Percentiles rank a stretch among this genome's conserved stretches.
Conservation (phyloP, 2,888 invertebrate genomes). For the Patella depressa region DNA sequence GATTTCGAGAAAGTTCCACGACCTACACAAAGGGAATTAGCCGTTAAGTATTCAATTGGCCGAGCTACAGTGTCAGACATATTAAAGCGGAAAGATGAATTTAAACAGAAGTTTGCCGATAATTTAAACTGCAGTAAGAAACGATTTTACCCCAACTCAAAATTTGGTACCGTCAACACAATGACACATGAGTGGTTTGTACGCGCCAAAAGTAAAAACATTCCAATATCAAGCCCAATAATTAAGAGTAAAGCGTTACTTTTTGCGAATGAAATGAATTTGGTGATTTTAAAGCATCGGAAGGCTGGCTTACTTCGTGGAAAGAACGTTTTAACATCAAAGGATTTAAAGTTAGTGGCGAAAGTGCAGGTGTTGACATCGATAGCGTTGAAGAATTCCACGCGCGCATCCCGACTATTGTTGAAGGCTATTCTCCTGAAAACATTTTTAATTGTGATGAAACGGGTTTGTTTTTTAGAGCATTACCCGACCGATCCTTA, state of each 20-base stretch:
- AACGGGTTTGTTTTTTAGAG: too few species aligned
- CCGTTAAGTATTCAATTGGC: not conserved
- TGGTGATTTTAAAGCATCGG: not conserved
- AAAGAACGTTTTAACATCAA: too few species aligned
- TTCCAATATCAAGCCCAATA: not conserved
- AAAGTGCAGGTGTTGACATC: too few species aligned
- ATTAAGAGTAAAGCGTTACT: not conserved
- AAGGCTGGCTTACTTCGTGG: not conserved
- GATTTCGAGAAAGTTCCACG: not conserved
- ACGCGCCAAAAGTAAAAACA: not conserved
- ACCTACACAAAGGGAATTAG: not conserved
- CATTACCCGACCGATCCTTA: too few species aligned
- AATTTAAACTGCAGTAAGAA: not conserved
- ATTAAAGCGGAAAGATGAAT: not conserved
- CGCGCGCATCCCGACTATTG: too few species aligned
- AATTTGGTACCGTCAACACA: not conserved
- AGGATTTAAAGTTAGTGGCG: too few species aligned
- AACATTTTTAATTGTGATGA: too few species aligned
- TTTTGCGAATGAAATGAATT: not conserved
- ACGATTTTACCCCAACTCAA: not conserved
- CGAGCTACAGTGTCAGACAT: not conserved
- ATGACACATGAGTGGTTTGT: not conserved
- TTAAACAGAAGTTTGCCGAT: not conserved
- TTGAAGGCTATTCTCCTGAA: too few species aligned
- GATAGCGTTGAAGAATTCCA: too few species aligned